phyloP scores from a whole-genome alignment of 2,888 invertebrate species.

The Campopleginae sp. region DNA sequence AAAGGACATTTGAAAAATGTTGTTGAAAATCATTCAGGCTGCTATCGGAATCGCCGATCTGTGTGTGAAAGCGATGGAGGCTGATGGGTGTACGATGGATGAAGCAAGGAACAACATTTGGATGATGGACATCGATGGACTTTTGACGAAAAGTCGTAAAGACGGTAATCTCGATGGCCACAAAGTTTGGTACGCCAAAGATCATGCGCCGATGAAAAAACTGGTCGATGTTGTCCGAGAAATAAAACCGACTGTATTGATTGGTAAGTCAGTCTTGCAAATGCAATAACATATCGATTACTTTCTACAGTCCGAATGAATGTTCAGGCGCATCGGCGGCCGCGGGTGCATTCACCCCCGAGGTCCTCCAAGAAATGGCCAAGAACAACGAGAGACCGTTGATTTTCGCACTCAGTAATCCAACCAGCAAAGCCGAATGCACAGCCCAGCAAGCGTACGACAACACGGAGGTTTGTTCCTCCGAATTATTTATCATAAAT shows the following conservation, averaged over 20 bases:
- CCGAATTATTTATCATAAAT: constrained; percentile 32
- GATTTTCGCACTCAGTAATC: constrained; percentile 98
- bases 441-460: constrained; percentile 97
- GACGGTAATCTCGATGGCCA: constrained; percentile 89
- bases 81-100: constrained; percentile 86
- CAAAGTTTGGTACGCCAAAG: constrained; percentile 90
- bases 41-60: constrained; percentile 97
- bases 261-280: constrained; percentile 87
- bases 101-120: constrained; percentile 96
- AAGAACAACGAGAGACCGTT: constrained; percentile 94
- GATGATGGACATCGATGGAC: constrained; percentile 97
- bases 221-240: constrained; percentile 92
- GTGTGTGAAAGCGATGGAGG: constrained; percentile 94
- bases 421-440: constrained; percentile 98
- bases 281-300: constrained; percentile 76
- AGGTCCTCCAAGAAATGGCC: constrained; percentile 94
- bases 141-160: constrained; percentile 90
- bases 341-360: constrained; percentile 95
- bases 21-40: constrained; percentile 86
- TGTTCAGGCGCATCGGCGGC: constrained; percentile 94
- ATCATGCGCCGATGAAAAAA: constrained; percentile 91
- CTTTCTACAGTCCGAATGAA: constrained; percentile 54
- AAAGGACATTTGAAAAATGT: neutral
- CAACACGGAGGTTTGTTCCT: constrained; percentile 90
- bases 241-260: constrained; percentile 94